Evolutionary conservation across 53 echinoderm and acorn worm species (phyloP), one percentile per base, ranked within the genome.

Genomic region (Echinarachnius parma): DNA sequence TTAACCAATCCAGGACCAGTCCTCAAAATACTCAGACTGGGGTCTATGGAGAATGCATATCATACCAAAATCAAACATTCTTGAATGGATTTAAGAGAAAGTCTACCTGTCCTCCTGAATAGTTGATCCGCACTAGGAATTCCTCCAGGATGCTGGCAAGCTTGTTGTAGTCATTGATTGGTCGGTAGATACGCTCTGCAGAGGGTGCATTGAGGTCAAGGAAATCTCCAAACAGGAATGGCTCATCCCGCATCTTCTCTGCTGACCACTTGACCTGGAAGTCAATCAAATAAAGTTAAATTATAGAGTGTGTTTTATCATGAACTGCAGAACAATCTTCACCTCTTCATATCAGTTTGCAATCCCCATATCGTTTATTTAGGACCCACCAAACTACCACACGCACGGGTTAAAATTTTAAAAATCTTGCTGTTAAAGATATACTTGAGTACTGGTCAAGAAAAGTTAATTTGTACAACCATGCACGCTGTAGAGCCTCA

Each of bases 181-280:
- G 88, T 33, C 91, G 62, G 56, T 96, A 96, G 33, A 85, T 81
- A 27, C 98, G 71, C 61, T 87, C 85, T 48, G 80, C 91, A 13
- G 92, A 87, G 23, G 98, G 98, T 14, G 75, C 88, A 66, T 96
- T 96, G 80, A 96, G 66, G 61, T 96, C 91, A 60, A 92, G 58
- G 64, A 96, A 96, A 60, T 92, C 96, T 1, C 98, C 98, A 77
- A 96, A 96, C 75, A 96, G 61, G 46, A 96, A 87, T 0, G 98
- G 92, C 68, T 96, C 83, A 34, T 79, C 78, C 29, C 84, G 82
- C 19, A 92, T 82, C 56, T 86, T 88, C 50, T 88, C 66, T 20
- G 91, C 71, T 16, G 91, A 76, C 98, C 98, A 96, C 37, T 96
- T 96, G 14, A 96, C 92, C 98, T 96, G 48, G 1, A 21, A 2